Base-by-base conservation (phyloP, 2,888 invertebrate species). In the Volucella inflata region DNA sequence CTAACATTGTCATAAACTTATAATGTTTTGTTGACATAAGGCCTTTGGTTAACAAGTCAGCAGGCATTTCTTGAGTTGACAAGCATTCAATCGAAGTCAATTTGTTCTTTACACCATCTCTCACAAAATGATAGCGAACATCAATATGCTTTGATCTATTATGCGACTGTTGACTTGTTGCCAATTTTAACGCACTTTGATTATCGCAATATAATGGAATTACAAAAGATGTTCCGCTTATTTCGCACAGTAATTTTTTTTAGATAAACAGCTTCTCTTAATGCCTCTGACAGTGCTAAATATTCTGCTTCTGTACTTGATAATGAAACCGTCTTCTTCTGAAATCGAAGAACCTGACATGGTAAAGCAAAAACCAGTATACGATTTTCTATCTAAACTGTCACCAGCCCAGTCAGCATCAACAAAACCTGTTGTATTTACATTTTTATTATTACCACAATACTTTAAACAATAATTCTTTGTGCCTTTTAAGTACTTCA, bases 281-380 rank as follows among this genome's bases (percentile, higher is more conserved):
- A 53, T 11, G 79, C 44, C 4, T 50, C 17, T n/a, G 79, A 75
- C 6, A 72, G 4, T 0, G 78, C 62, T 53, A 71, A 60, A 21
- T 81, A 81, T 48, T 74, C 70, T 11, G 71, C 71, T n/a, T 78
- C 71, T 40, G 77, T 59, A n/a, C 70, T 21, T 21, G 3, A 21
- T 2, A 21, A 21, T 4, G 21, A 21, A 3, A 21, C 21, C 21
- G 21, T 21, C 44, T 51, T 53, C 38, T 67, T 36, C n/a, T 67
- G 30, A 48, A n/a, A 70, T 51, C 10, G 14, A 17, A n/a, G 67
- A 40, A 36, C 30, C 44, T 51, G 51, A 51, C 10, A 50, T 42
- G 21, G 40, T 30, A 50, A 67, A 67, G n/a, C 30, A 30, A 38
- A 51, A 67, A n/a, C 67, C 67, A 14, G 70, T 70, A 21, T 57